A percentile compares a stretch with the other conserved stretches of the same genome.
These are phyloP conservation scores for Uloborus plumipes DNA, from an alignment of 2,888 invertebrate species.

Conservation along the genomic window DNA sequence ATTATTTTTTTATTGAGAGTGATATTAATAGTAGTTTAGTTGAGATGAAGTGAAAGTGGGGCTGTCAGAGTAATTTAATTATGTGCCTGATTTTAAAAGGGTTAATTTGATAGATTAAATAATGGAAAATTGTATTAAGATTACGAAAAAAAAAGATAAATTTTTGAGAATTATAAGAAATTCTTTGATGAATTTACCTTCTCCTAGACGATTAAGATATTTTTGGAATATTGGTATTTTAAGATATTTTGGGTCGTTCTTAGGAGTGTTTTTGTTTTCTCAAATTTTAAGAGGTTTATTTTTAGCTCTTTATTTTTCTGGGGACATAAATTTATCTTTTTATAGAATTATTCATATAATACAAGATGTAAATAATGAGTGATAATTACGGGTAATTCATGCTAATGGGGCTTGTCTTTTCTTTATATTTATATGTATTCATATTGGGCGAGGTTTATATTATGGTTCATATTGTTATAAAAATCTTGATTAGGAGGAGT, in stretches of 20 bases:
- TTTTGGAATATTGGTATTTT: constrained; percentile 29
- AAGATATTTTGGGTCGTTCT: constrained; percentile 68
- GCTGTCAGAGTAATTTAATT: not conserved
- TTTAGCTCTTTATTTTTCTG: constrained; percentile 80
- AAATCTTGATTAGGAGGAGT: constrained; percentile 78
- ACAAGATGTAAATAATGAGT: constrained; percentile 80
- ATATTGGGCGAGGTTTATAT: constrained; percentile 76
- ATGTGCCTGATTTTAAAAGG: constrained; percentile 19
- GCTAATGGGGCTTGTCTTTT: constrained; percentile 82
- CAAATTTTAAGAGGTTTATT: constrained; percentile 81
- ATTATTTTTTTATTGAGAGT: no score
- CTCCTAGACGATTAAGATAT: no score
- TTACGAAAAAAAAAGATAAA: constrained; percentile 11
- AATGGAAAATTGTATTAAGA: not conserved
- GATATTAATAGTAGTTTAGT: no score
- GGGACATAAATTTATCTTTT: constrained; percentile 79
- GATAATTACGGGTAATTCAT: constrained; percentile 78
- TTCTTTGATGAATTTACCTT: constrained; percentile 29
- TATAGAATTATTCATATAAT: constrained; percentile 71
- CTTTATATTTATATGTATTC: constrained; percentile 80
- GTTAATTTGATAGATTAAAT: constrained; percentile 29
- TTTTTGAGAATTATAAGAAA: not conserved
- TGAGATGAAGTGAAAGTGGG: not conserved
- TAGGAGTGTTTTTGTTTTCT: constrained; percentile 72
- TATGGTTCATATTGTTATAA: constrained; percentile 73